Conservation (phyloP, 1,140 invertebrate genomes). For the Zelostemma sp. region DNA sequence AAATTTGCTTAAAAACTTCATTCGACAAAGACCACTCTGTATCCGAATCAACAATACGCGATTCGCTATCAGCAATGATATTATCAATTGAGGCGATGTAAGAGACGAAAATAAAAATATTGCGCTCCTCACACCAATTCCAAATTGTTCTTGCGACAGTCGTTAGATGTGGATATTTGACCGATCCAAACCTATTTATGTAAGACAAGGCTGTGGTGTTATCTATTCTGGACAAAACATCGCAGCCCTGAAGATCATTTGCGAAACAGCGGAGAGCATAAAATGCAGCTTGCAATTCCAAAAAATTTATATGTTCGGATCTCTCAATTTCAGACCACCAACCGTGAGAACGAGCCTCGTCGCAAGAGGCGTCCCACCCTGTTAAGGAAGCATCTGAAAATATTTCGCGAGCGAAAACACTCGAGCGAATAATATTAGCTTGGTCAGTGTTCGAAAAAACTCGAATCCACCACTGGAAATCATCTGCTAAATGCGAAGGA, state of each 20-base stretch:
- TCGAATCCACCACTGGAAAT: slow-evolving; percentile 13
- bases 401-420: slow-evolving; percentile 6
- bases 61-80: slow-evolving; percentile 33
- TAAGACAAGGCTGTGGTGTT: slow-evolving; percentile 48
- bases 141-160: slow-evolving; percentile 11
- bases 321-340: slow-evolving; percentile 16
- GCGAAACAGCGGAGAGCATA: slow-evolving; percentile 22
- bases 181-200: slow-evolving; percentile 42
- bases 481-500: neutral
- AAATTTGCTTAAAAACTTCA: slow-evolving; percentile 21
- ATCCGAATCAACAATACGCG: slow-evolving; percentile 28
- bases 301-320: slow-evolving; percentile 14
- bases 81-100: slow-evolving; percentile 57
- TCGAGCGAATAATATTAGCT: slow-evolving; percentile 7
- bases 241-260: slow-evolving; percentile 19
- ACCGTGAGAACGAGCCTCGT: slow-evolving; percentile 2
- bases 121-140: no score
- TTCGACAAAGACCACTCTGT: slow-evolving; percentile 28
- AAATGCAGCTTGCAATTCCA: slow-evolving; percentile 15
- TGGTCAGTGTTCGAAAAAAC: slow-evolving; percentile 4
- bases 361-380: neutral
- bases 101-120: slow-evolving; percentile 54
- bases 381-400: slow-evolving; percentile 11
- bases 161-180: slow-evolving; percentile 31
- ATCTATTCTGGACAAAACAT: slow-evolving; percentile 41